These are phyloP conservation scores for Drosophila mayri DNA, from an alignment of 1,140 invertebrate genomes.

Conservation along the genomic window DNA sequence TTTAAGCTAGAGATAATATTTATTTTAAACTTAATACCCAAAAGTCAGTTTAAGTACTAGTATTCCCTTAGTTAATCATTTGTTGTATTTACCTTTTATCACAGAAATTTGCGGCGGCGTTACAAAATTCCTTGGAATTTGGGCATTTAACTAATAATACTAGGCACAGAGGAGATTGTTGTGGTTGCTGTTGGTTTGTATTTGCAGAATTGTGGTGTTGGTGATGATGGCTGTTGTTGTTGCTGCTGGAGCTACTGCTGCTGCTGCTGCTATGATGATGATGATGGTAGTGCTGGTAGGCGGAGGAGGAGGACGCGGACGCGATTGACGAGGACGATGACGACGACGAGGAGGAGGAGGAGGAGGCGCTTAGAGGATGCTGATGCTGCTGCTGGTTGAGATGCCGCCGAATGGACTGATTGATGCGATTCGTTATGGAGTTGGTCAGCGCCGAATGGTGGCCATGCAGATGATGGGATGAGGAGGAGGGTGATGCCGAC, in stretches of 20 bases:
- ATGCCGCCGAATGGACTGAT: constrained; percentile 80
- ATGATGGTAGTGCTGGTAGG: constrained; percentile 58
- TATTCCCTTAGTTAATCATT: not conserved
- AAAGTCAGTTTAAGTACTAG: not conserved
- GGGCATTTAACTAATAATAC: constrained; percentile 85
- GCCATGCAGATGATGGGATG: constrained; percentile 74
- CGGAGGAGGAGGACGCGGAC: constrained; percentile 47
- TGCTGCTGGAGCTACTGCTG: constrained; percentile 61
- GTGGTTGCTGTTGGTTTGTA: constrained; percentile 65
- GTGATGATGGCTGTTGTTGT: constrained; percentile 31
- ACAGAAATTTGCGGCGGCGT: constrained; percentile 85
- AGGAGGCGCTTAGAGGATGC: constrained; percentile 57
- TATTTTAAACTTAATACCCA: constrained; percentile 8
- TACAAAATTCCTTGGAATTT: constrained; percentile 85
- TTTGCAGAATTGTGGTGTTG: constrained; percentile 50
- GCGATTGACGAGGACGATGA: constrained; percentile 16
- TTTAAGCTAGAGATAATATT: constrained; percentile 32
- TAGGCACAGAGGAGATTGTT: constrained; percentile 85
- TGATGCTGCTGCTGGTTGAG: constrained; percentile 81
- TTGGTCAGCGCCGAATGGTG: constrained; percentile 81
- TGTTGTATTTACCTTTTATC: constrained; percentile 83
- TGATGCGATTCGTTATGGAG: constrained; percentile 83
- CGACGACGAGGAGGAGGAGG: constrained; percentile 25
- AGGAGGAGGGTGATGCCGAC: constrained; percentile 35
- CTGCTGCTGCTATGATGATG: constrained; percentile 61